These are phyloP conservation scores for Gallinago nigripennis DNA, from an alignment of 2,797 vertebrate genomes.

Conservation along the genomic window DNA sequence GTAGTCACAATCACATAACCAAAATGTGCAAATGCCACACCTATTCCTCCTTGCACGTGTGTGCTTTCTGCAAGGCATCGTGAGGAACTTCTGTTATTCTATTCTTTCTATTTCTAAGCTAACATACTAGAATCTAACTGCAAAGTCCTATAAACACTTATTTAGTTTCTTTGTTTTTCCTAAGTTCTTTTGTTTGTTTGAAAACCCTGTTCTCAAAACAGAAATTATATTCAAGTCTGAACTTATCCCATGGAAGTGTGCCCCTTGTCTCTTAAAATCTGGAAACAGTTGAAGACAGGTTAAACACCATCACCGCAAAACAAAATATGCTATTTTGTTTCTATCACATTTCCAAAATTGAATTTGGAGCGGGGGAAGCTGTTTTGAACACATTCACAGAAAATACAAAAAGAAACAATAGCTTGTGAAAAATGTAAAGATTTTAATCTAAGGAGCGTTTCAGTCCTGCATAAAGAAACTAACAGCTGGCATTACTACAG, in stretches of 20 bases:
- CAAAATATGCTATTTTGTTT: background rate
- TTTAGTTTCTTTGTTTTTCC: background rate
- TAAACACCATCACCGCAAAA: background rate
- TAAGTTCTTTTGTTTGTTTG: background rate
- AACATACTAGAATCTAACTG: background rate
- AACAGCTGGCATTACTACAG: background rate
- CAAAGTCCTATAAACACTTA: background rate
- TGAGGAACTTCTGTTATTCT: background rate
- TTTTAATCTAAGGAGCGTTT: background rate
- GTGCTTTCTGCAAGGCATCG: background rate
- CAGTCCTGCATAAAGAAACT: background rate
- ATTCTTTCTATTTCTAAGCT: background rate
- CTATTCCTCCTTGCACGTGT: background rate
- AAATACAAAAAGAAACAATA: background rate
- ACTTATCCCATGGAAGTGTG: background rate
- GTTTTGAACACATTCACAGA: background rate
- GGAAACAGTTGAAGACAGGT: background rate
- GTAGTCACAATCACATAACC: background rate
- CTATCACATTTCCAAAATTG: background rate
- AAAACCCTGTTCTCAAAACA: background rate
- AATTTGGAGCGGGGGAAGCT: background rate
- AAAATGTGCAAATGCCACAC: background rate
- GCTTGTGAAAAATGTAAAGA: background rate
- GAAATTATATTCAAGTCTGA: background rate
- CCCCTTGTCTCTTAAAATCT: background rate